A percentile compares a stretch with the other conserved stretches of the same genome.
These are phyloP conservation scores for Aplidium turbinatum DNA, from an alignment of 23 tunicate species.

Conservation along the genomic window DNA sequence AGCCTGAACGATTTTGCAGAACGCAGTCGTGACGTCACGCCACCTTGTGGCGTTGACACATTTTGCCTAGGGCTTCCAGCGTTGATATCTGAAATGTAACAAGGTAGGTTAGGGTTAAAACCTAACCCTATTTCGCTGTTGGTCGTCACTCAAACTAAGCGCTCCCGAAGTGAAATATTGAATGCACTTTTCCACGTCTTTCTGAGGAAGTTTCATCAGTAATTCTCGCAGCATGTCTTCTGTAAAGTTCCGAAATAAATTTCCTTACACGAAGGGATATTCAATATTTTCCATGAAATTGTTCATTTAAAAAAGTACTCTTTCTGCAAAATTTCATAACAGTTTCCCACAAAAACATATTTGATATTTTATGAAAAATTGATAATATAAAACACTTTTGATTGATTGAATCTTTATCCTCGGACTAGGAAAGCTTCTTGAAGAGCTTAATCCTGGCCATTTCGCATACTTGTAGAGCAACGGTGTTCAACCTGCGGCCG, in stretches of 20 bases:
- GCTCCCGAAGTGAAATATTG: conserved; percentile 79
- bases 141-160: conserved; percentile 51
- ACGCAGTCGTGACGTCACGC: no score
- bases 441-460: no score
- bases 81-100: background rate
- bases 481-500: no score
- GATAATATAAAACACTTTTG: background rate
- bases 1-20: no score
- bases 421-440: no score
- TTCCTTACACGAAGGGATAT: background rate
- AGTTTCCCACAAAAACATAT: no score
- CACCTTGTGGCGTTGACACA: no score
- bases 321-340: no score
- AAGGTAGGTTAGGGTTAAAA: background rate
- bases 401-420: no score
- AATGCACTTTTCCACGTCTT: conserved; percentile 61
- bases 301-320: no score
- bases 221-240: conserved; percentile 61
- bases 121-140: conserved; percentile 51
- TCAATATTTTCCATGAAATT: background rate
- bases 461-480: no score
- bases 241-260: conserved; percentile 1
- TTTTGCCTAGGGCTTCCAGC: no score
- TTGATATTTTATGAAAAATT: background rate
- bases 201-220: conserved; percentile 58